Base-by-base conservation (phyloP, 2,797 vertebrate genomes). In the Crocidura indochinensis region DNA sequence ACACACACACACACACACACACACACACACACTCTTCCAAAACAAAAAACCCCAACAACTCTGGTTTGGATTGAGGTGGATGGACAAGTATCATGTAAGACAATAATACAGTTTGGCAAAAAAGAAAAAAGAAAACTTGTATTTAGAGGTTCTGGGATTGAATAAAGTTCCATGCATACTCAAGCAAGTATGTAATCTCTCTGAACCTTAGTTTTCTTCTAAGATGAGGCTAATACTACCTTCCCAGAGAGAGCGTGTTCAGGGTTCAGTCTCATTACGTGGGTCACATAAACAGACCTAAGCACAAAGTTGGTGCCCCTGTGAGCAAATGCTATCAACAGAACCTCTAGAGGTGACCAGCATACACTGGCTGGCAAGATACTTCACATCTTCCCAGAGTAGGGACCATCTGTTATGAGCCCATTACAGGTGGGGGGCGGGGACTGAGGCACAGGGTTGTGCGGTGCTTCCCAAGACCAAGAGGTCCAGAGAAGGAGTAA, bases 131-230 rank as follows among this genome's bases (percentile, higher is more conserved):
- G 24, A 38, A 38, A 38, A 38, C 38, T 64, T 4, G 10, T 38
- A 14, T 4, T 12, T 17, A 0, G 5, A 3, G 11, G 56, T 1
- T 10, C 44, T 6, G 19, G 31, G 47, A 4, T 71, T 17, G 4
- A 38, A 20, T 22, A 10, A 1, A 1, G 0, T 51, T n/a, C 44
- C 53, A 7, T 67, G 88, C n/a, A 15, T 51, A 27, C 31, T 49
- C 1, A 46, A 68, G 27, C 51, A 24, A 12, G 12, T 38, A 17
- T 14, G 29, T 12, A 19, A 62, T 29, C 46, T 88, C 76, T 85
- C 31, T 91, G 46, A 80, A 47, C 10, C 53, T 75, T 10, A 49
- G 19, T 64, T 51, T 68, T 68, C 74, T 69, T 15, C 15, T 29
- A 29, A 64, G 4, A 53, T 67, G 31, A 38, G 26, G 10, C 14